These are phyloP conservation scores for Aspidiotus destructor DNA, from an alignment of 2,888 invertebrate genomes.

Conservation along the genomic window DNA sequence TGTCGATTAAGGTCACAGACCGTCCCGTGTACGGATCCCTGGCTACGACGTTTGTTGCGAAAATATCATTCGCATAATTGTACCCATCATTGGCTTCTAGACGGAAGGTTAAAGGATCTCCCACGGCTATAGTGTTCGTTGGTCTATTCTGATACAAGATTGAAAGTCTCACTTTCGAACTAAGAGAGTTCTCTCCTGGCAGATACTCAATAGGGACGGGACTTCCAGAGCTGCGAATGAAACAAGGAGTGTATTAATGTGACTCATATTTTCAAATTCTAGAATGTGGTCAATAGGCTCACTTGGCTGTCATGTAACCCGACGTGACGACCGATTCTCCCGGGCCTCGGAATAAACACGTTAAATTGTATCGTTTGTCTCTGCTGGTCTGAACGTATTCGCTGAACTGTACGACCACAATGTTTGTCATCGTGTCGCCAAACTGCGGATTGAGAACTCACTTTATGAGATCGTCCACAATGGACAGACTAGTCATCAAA, in stretches of 20 bases:
- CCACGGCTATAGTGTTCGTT: slow-evolving; percentile 86
- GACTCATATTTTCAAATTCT: background rate
- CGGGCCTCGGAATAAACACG: slow-evolving; percentile 83
- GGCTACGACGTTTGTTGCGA: slow-evolving; percentile 85
- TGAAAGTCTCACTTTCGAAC: slow-evolving; percentile 73
- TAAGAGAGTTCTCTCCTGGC: slow-evolving; percentile 81
- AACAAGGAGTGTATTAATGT: background rate
- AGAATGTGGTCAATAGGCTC: slow-evolving; percentile 40
- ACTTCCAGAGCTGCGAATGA: slow-evolving; percentile 58
- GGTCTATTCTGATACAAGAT: slow-evolving; percentile 83
- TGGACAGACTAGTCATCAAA: background rate
- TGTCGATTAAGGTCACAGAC: slow-evolving; percentile 79
- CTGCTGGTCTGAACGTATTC: slow-evolving; percentile 84
- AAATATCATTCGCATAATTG: slow-evolving; percentile 78
- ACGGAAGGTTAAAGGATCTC: slow-evolving; percentile 80
- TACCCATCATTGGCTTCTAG: slow-evolving; percentile 82
- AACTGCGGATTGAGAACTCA: slow-evolving; percentile 48
- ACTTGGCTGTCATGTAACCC: slow-evolving; percentile 86
- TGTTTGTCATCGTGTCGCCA: slow-evolving; percentile 87
- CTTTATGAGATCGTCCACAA: background rate
- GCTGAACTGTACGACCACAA: slow-evolving; percentile 86
- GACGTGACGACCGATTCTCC: slow-evolving; percentile 89
- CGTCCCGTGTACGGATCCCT: slow-evolving; percentile 85
- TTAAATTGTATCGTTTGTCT: slow-evolving; percentile 83
- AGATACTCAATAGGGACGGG: slow-evolving; percentile 87